Evolutionary conservation across 1,140 invertebrate species (phyloP).

Genomic region (Hypsibius dujardini): DNA sequence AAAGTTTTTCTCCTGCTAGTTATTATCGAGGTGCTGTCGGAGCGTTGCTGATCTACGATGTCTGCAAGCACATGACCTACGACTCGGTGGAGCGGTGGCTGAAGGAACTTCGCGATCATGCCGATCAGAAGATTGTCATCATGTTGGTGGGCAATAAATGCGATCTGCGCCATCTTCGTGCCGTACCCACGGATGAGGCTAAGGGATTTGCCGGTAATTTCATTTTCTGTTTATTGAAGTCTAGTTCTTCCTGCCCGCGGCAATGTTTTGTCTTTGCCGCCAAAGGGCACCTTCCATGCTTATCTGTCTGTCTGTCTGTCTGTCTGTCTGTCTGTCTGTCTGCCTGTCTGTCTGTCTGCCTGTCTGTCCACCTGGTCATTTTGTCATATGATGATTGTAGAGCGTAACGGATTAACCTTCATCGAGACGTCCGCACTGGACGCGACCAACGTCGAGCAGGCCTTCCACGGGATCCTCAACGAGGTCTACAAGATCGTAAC

Average conservation of each 20-base stretch:
- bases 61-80: constrained; percentile 21
- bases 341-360: no score
- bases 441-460: constrained; percentile 97
- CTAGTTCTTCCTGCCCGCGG: no score
- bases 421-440: constrained; percentile 99
- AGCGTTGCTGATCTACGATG: constrained; percentile 33
- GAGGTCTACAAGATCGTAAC: constrained; percentile 6
- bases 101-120: constrained; percentile 24
- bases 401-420: constrained; percentile 88
- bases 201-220: constrained; percentile 14
- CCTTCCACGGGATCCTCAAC: constrained; percentile 65
- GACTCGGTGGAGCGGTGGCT: constrained; percentile 22
- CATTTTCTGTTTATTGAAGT: neutral
- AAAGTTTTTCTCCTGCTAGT: constrained; percentile 20
- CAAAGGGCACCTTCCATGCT: no score
- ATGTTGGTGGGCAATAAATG: constrained; percentile 36
- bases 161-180: constrained; percentile 29
- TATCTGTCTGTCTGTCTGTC: no score
- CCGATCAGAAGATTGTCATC: constrained; percentile 36
- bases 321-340: no score
- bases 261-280: no score
- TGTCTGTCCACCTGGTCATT: no score
- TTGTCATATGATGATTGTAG: constrained; percentile 32
- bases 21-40: constrained; percentile 32
- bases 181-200: constrained; percentile 24